Evolutionary conservation across 2,797 vertebrate species (phyloP).

Genomic region (Prunella strophiata): DNA sequence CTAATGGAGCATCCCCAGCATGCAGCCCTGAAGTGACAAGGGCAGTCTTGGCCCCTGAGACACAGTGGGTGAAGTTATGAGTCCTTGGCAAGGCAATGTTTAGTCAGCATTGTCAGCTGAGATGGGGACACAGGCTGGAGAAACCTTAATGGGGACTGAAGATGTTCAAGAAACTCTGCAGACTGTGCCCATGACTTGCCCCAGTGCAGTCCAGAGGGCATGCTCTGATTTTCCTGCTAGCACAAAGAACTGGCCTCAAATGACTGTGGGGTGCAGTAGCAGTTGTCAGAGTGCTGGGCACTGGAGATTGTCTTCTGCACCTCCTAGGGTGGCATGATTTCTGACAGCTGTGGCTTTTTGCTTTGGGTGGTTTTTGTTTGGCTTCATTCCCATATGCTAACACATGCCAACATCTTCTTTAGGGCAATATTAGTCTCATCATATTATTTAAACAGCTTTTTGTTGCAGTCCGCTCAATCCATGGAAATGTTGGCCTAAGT

Average conservation of each 20-base stretch:
- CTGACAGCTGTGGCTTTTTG: neutral
- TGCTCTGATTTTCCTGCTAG: neutral
- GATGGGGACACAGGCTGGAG: neutral
- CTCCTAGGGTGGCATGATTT: neutral
- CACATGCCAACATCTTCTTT: neutral
- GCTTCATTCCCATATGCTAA: neutral
- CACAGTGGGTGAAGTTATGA: neutral
- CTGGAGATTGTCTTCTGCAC: neutral
- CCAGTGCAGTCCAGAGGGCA: rapidly evolving
- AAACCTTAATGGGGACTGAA: neutral
- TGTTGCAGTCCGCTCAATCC: neutral
- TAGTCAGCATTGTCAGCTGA: neutral
- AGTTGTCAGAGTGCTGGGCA: neutral
- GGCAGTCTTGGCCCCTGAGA: neutral
- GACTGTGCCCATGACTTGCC: neutral
- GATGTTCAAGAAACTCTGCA: neutral
- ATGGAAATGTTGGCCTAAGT: neutral
- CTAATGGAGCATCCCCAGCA: neutral
- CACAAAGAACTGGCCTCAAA: neutral
- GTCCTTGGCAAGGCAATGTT: neutral
- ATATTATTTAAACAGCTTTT: neutral
- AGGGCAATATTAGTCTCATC: neutral
- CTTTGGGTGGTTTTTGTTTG: neutral
- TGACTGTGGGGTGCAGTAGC: rapidly evolving
- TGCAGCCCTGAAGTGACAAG: neutral